These are phyloP conservation scores for Laspeyria flexula DNA, from an alignment of 2,888 invertebrate species.

Conservation along the genomic window DNA sequence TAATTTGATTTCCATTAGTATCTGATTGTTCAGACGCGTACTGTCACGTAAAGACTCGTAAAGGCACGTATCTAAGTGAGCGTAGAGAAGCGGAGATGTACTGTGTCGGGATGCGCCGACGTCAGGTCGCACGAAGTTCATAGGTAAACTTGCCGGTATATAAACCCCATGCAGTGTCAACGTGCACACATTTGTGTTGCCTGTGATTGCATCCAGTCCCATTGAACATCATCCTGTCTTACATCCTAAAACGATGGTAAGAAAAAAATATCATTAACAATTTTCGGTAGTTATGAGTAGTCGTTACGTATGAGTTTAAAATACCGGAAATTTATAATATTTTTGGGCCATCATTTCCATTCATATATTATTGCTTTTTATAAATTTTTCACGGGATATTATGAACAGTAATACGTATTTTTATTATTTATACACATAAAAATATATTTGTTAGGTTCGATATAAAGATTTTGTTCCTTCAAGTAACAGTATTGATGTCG, in stretches of 20 bases:
- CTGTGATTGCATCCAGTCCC: constrained; percentile 69
- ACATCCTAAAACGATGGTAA: constrained; percentile 58
- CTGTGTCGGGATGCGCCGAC: constrained; percentile 65
- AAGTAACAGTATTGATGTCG: too few species aligned
- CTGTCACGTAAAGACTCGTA: constrained; percentile 27
- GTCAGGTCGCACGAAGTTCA: constrained; percentile 80
- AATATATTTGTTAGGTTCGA: too few species aligned
- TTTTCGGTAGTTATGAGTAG: too few species aligned
- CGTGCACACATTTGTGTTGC: constrained; percentile 71
- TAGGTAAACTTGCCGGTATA: constrained; percentile 82
- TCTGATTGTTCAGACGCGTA: constrained; percentile 48
- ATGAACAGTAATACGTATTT: too few species aligned
- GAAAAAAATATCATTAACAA: constrained; percentile 29
- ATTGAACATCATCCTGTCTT: constrained; percentile 45
- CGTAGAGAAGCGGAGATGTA: constrained; percentile 51
- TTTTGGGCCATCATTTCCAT: too few species aligned
- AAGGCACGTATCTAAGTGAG: constrained; percentile 39
- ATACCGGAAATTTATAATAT: not conserved
- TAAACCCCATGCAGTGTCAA: constrained; percentile 81
- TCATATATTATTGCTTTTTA: too few species aligned
- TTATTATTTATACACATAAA: too few species aligned
- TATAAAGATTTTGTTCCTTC: too few species aligned
- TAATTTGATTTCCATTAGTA: constrained; percentile 54
- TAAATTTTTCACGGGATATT: too few species aligned
- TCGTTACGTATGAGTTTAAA: constrained; percentile 5